Evolutionary conservation across 2,888 invertebrate species (phyloP).

Genomic region (Cephus pulcher): DNA sequence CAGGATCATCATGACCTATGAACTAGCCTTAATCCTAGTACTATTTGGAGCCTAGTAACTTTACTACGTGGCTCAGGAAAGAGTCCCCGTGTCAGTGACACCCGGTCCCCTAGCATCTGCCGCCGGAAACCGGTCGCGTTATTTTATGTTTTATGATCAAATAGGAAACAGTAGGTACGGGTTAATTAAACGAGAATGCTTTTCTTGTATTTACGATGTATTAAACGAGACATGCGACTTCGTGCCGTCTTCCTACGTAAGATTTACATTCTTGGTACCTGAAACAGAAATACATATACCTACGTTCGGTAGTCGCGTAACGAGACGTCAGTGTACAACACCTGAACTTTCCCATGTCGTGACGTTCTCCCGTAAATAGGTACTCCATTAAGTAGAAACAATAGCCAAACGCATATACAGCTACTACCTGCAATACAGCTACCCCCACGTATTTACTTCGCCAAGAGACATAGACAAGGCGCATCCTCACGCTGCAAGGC

Average conservation of each 20-base stretch:
- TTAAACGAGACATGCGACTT: neutral
- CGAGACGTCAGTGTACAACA: neutral
- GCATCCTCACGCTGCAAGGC: neutral
- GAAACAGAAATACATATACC: neutral
- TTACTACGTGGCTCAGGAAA: neutral
- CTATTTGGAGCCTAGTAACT: conserved; percentile 19
- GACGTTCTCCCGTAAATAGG: neutral
- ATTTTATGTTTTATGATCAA: conserved; percentile 33
- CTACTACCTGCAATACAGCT: no score
- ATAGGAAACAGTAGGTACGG: conserved; percentile 21
- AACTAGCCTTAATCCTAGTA: conserved; percentile 14
- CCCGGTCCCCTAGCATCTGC: conserved; percentile 38
- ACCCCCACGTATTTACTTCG: neutral
- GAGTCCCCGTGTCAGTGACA: conserved; percentile 25
- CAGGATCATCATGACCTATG: neutral
- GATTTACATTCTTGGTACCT: neutral
- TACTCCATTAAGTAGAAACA: neutral
- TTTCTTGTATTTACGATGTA: conserved; percentile 33
- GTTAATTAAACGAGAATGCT: conserved; percentile 44
- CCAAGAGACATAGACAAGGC: neutral
- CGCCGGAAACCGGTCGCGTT: conserved; percentile 37
- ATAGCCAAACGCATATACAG: neutral
- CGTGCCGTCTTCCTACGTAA: neutral
- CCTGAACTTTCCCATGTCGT: neutral
- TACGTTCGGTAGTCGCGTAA: neutral